Evolutionary conservation across 92 coral and sea anemone genomes (phyloP), one percentile per base, ranked within the genome.

Genomic region (Galaxea fascicularis): DNA sequence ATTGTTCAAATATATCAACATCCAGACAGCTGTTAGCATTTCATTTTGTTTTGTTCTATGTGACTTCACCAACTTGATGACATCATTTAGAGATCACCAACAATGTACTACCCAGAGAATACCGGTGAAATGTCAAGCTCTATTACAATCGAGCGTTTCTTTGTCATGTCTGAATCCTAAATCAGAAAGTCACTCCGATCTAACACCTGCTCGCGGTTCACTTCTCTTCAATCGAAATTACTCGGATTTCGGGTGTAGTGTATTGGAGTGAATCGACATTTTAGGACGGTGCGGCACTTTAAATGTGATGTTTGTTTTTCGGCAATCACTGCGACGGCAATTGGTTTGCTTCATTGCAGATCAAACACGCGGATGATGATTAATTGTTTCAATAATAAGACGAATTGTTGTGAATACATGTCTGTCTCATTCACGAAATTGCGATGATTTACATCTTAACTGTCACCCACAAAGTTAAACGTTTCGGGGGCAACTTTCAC

Each of bases 1-100:
- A 79, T 24, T 10, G 29, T 66, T 35, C 41, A 35, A 2, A 27
- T 25, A 47, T 20, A 65, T 47, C 46, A 47, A 28, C 11, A 49
- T 10, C 53, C 10, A 65, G 62, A 30, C 35, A 17, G 22, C 41
- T 77, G 18, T 15, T 25, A 22, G 30, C 14, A 30, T 53, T 78
- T 29, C 14, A 74, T 52, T n/a, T 72, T 26, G 53, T 52, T n/a
- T 39, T 70, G 27, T 22, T 53, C 30, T 59, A 57, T n/a, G 76
- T 82, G 86, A 82, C 62, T 82, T 82, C 86, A 82, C 70, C 57
- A 65, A 71, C 22, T 16, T n/a, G 86, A 82, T 59, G 68, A 82
- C 58, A 71, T 82, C 78, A 58, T 53, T 13, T 26, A 21, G 39
- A 25, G 8, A 71, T 70, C 30, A 82, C 56, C 29, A 82, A 82